Evolutionary conservation across 2,797 vertebrate genomes (phyloP).

Genomic region (Cynopterus sphinx): DNA sequence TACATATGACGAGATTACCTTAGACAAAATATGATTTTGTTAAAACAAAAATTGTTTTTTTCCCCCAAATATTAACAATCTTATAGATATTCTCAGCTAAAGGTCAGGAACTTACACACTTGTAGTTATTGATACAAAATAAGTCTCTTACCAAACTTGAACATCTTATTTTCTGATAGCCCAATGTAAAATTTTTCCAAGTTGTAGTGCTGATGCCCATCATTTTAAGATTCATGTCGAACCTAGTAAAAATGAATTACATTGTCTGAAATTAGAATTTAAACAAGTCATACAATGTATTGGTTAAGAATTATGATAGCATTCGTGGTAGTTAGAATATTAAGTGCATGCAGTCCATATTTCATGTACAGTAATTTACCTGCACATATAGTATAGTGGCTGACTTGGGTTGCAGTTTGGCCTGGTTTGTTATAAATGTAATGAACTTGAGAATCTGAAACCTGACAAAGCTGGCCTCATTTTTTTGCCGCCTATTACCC

Average conservation of each 20-base stretch:
- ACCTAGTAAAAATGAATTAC: background rate
- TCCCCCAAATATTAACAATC: background rate
- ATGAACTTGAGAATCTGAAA: background rate
- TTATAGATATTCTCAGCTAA: background rate
- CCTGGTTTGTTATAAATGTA: constrained; percentile 9
- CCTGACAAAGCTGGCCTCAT: background rate
- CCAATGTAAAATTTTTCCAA: background rate
- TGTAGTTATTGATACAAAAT: background rate
- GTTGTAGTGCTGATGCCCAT: background rate
- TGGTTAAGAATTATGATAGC: background rate
- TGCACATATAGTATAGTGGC: background rate
- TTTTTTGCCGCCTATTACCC: background rate
- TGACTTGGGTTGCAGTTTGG: background rate
- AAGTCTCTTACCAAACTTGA: background rate
- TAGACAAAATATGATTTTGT: background rate
- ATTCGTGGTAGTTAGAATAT: background rate
- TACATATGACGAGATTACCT: too few species aligned
- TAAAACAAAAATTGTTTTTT: background rate
- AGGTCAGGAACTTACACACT: background rate
- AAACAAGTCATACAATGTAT: background rate
- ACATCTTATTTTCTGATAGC: background rate
- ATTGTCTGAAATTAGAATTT: background rate
- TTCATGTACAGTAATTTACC: background rate
- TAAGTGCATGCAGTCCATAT: background rate
- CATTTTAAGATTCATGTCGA: background rate